Percentiles rank a stretch among this genome's conserved stretches.
Conservation (phyloP, 2,797 vertebrate genomes). For the Menidia menidia region DNA sequence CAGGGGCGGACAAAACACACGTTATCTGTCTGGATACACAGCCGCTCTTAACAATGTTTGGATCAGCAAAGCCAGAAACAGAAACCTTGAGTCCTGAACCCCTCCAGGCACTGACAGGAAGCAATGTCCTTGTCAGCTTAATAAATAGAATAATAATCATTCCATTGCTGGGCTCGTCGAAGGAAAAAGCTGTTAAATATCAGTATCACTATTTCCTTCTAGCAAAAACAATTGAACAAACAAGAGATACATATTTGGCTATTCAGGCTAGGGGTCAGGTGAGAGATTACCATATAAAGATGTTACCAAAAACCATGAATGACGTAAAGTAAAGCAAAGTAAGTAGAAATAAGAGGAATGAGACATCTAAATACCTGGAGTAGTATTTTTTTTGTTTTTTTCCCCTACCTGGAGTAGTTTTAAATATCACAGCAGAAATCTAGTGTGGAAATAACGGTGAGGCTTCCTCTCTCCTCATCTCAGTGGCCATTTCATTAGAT, state of each 20-base stretch:
- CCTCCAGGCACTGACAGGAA: slow-evolving; percentile 63
- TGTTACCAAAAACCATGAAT: slow-evolving; percentile 33
- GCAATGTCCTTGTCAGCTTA: slow-evolving; percentile 69
- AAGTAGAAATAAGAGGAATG: slow-evolving; percentile 15
- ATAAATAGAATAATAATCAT: slow-evolving; percentile 78
- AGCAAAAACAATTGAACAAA: slow-evolving; percentile 67
- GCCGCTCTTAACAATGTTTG: slow-evolving; percentile 47
- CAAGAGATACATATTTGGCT: slow-evolving; percentile 70
- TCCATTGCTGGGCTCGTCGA: slow-evolving; percentile 66
- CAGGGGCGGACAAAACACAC: slow-evolving; percentile 20
- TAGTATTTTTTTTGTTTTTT: no score
- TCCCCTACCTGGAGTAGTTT: no score
- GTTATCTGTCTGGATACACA: slow-evolving; percentile 46
- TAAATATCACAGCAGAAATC: background rate
- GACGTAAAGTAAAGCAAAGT: slow-evolving; percentile 10
- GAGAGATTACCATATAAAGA: slow-evolving; percentile 51
- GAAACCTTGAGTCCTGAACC: slow-evolving; percentile 57
- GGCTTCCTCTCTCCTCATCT: slow-evolving; percentile 2
- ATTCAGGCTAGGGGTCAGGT: slow-evolving; percentile 62
- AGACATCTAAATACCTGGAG: slow-evolving; percentile 11
- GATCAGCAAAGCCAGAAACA: slow-evolving; percentile 54
- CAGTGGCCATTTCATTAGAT: slow-evolving; percentile 4
- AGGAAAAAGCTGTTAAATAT: slow-evolving; percentile 65
- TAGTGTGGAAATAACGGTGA: background rate
- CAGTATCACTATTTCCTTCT: slow-evolving; percentile 56